Evolutionary conservation across 2,888 invertebrate species (phyloP).

Genomic region (Arrhopalites spinosus): DNA sequence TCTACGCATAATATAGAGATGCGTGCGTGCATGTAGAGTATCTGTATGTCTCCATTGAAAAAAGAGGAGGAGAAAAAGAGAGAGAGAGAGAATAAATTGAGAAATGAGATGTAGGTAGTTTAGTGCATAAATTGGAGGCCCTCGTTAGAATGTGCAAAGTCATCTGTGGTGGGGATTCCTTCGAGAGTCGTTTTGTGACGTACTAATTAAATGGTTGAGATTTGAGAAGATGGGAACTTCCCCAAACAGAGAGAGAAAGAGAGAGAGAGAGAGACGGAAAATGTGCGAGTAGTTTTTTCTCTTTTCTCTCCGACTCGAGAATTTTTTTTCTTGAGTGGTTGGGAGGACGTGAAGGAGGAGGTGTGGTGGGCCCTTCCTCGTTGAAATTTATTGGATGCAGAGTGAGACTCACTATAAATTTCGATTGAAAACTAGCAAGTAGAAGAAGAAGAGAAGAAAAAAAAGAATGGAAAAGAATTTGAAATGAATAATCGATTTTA

Average conservation of each 20-base stretch:
- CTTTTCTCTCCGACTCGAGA: constrained; percentile 5
- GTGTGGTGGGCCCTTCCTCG: constrained; percentile 7
- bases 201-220: constrained; percentile 34
- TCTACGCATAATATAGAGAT: no score
- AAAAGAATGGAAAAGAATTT: constrained; percentile 33
- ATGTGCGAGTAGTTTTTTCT: background rate
- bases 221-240: background rate
- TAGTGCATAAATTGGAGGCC: constrained; percentile 1
- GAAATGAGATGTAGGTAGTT: no score
- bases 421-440: constrained; percentile 28
- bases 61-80: no score
- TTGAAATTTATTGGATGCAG: constrained; percentile 32
- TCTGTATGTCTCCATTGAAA: no score
- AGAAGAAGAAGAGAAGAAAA: constrained; percentile 14
- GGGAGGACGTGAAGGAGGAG: background rate
- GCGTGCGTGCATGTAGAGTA: no score
- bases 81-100: background rate
- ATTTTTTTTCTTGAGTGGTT: background rate
- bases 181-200: constrained; percentile 7
- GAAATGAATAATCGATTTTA: constrained; percentile 41
- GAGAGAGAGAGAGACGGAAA: background rate
- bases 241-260: background rate
- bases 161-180: background rate
- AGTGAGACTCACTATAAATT: constrained; percentile 33
- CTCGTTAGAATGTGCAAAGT: background rate